These are phyloP conservation scores for Panzeria rudis DNA, from an alignment of 2,888 invertebrate genomes.

Conservation along the genomic window DNA sequence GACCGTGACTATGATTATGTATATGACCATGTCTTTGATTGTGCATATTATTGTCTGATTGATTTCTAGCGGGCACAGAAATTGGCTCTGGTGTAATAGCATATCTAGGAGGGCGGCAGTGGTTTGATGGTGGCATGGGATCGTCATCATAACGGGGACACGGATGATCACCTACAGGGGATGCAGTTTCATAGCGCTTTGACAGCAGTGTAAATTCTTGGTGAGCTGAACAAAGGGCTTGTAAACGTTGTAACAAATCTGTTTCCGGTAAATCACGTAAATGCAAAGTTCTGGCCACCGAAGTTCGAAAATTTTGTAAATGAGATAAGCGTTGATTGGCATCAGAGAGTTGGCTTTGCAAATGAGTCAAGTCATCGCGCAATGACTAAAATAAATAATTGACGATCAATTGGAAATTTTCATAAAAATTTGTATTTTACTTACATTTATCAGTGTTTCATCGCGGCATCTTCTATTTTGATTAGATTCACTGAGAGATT, in stretches of 20 bases:
- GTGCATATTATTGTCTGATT: conserved; percentile 30
- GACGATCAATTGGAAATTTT: not conserved
- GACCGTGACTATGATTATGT: conserved; percentile 49
- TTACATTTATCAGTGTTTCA: conserved; percentile 82
- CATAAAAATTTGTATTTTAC: conserved; percentile 17
- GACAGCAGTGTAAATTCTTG: conserved; percentile 94
- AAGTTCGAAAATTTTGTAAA: conserved; percentile 90
- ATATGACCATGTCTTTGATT: conserved; percentile 22
- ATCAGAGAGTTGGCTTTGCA: conserved; percentile 90
- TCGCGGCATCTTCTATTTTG: conserved; percentile 82
- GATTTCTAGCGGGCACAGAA: not conserved
- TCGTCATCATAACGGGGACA: conserved; percentile 83
- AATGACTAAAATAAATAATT: conserved; percentile 84
- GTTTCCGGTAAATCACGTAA: conserved; percentile 90
- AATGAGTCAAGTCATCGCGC: conserved; percentile 89
- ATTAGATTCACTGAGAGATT: conserved; percentile 81
- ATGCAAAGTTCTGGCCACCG: conserved; percentile 90
- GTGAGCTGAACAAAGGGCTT: conserved; percentile 93
- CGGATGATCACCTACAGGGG: conserved; percentile 82
- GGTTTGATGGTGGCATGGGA: conserved; percentile 79
- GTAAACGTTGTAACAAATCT: conserved; percentile 90
- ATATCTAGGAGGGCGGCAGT: conserved; percentile 78
- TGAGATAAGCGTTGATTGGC: conserved; percentile 91
- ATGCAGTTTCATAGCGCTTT: conserved; percentile 87
- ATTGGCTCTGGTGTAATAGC: conserved; percentile 50